Conservation (phyloP, 2,888 invertebrate genomes). For the Helobdella robusta region DNA sequence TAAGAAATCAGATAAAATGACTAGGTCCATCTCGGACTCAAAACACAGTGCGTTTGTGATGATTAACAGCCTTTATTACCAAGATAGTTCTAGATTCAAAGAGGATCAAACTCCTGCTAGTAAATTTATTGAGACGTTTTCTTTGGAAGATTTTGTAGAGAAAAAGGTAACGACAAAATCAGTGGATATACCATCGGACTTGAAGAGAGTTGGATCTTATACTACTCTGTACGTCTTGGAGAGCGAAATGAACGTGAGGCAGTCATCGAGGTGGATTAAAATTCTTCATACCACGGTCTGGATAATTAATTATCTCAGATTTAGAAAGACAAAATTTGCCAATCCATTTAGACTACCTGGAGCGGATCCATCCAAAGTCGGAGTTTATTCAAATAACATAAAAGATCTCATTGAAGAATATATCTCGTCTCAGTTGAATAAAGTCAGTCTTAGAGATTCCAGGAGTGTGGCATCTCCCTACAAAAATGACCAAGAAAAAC, state of each 20-base stretch:
- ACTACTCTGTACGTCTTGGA: slow-evolving; percentile 61
- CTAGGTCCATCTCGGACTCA: background rate
- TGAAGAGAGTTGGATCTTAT: slow-evolving; percentile 64
- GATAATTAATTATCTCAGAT: slow-evolving; percentile 15
- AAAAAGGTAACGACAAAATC: background rate
- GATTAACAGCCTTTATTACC: too few relatives aligned
- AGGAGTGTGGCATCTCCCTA: slow-evolving; percentile 31
- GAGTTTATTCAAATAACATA: slow-evolving; percentile 24
- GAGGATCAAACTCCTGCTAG: background rate
- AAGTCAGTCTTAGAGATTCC: background rate
- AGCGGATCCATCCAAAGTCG: slow-evolving; percentile 17
- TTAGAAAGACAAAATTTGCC: background rate
- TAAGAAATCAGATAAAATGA: too few relatives aligned
- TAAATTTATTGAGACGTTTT: background rate
- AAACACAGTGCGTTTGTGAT: background rate
- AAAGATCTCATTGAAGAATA: slow-evolving; percentile 27
- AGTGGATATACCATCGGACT: slow-evolving; percentile 62
- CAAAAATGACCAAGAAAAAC: slow-evolving; percentile 5
- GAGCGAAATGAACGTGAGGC: slow-evolving; percentile 26
- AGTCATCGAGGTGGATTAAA: slow-evolving; percentile 19
- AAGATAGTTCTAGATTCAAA: background rate
- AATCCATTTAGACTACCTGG: background rate
- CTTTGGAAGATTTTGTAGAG: background rate
- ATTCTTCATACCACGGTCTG: slow-evolving; percentile 25
- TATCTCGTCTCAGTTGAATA: background rate